These are phyloP conservation scores for Melikaiella ostensackeni DNA, from an alignment of 2,888 invertebrate genomes.

Conservation along the genomic window DNA sequence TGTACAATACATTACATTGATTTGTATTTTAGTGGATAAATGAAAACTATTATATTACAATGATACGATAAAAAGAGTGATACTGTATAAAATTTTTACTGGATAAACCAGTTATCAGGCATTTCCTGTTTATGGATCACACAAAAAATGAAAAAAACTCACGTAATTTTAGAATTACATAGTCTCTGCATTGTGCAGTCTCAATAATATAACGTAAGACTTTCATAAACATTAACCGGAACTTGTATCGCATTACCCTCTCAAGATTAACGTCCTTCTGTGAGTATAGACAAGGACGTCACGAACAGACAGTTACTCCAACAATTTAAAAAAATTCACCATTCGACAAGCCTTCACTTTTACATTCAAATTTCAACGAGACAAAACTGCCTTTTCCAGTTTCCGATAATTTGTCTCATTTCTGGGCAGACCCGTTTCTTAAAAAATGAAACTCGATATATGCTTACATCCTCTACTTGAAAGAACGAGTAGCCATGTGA, in stretches of 20 bases:
- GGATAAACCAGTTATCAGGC: too few species aligned
- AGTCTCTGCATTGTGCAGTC: neutral
- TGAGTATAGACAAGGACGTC: conserved; percentile 33
- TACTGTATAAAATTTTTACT: too few species aligned
- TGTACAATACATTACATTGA: too few species aligned
- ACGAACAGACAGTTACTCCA: conserved; percentile 13
- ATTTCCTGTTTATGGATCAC: too few species aligned
- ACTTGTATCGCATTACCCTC: conserved; percentile 4
- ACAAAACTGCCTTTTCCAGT: conserved; percentile 23
- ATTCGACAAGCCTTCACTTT: conserved; percentile 6
- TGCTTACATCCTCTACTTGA: conserved; percentile 10
- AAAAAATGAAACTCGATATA: conserved; percentile 21
- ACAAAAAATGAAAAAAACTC: neutral
- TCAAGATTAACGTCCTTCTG: conserved; percentile 34
- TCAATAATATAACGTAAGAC: conserved; percentile 3
- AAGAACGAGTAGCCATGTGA: conserved; percentile 47
- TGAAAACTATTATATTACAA: too few species aligned
- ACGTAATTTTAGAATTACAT: conserved; percentile 14
- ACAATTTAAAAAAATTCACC: conserved; percentile 8
- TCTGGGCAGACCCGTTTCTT: neutral
- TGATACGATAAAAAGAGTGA: too few species aligned
- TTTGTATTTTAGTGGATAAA: too few species aligned
- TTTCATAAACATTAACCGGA: conserved; percentile 28
- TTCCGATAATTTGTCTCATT: conserved; percentile 25
- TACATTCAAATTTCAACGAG: conserved; percentile 24